Evolutionary conservation across 2,113 vertebrate species (phyloP).

Genomic region (Cyanocitta stelleri): DNA sequence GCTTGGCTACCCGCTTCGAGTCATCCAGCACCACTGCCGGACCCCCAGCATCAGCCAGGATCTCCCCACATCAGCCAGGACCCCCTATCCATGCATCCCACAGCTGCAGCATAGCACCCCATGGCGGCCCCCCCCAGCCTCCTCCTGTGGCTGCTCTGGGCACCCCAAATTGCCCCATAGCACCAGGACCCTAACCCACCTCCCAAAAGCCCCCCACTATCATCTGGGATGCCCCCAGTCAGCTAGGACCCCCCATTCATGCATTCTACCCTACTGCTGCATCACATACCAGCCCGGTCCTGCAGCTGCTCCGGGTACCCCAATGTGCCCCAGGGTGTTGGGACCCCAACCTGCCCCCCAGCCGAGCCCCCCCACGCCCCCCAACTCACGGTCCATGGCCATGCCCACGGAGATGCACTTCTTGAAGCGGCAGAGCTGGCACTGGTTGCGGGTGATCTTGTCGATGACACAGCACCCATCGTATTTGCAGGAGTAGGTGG

Average conservation of each 20-base stretch:
- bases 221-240: neutral
- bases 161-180: rapidly evolving
- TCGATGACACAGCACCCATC: conserved; percentile 95
- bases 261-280: neutral
- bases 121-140: neutral
- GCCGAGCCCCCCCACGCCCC: neutral
- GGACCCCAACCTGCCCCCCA: neutral
- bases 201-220: neutral
- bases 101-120: neutral
- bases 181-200: neutral
- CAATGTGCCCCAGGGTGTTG: rapidly evolving
- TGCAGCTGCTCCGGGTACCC: neutral
- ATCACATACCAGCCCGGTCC: neutral
- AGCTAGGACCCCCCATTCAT: neutral
- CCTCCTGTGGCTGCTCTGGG: neutral
- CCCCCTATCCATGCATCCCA: rapidly evolving
- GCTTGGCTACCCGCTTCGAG: conserved; percentile 91
- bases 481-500: conserved; percentile 93
- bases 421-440: conserved; percentile 96
- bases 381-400: conserved; percentile 80
- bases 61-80: neutral
- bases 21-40: conserved; percentile 93
- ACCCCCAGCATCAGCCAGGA: neutral
- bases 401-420: conserved; percentile 91
- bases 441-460: conserved; percentile 98